Evolutionary conservation across 2,113 vertebrate species (phyloP).

Genomic region (Aegypius monachus): DNA sequence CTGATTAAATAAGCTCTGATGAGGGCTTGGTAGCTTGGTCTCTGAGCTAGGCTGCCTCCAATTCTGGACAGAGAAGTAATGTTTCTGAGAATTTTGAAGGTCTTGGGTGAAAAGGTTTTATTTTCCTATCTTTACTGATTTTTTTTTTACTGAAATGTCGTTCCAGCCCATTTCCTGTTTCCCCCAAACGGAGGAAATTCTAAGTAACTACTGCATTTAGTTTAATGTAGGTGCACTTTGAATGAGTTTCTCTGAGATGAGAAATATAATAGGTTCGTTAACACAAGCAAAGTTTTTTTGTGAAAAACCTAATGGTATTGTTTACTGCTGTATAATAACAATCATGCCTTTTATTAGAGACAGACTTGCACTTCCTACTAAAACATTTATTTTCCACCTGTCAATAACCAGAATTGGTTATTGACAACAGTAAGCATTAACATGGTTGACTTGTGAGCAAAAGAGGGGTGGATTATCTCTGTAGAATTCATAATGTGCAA

Average conservation of each 20-base stretch:
- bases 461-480: background rate
- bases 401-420: background rate
- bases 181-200: background rate
- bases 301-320: background rate
- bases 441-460: background rate
- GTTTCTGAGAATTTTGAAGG: background rate
- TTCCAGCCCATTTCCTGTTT: background rate
- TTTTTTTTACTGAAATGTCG: background rate
- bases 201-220: background rate
- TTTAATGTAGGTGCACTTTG: background rate
- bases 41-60: background rate
- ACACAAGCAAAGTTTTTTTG: background rate
- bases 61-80: background rate
- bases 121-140: background rate
- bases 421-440: background rate
- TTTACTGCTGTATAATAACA: background rate
- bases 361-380: background rate
- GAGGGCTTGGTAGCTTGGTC: background rate
- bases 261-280: background rate
- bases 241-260: background rate
- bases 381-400: background rate
- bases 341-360: background rate
- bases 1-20: background rate
- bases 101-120: background rate
- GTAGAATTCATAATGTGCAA: background rate